phyloP scores from a whole-genome alignment of 23 tunicate genomes.

The Phallusia fumigata region DNA sequence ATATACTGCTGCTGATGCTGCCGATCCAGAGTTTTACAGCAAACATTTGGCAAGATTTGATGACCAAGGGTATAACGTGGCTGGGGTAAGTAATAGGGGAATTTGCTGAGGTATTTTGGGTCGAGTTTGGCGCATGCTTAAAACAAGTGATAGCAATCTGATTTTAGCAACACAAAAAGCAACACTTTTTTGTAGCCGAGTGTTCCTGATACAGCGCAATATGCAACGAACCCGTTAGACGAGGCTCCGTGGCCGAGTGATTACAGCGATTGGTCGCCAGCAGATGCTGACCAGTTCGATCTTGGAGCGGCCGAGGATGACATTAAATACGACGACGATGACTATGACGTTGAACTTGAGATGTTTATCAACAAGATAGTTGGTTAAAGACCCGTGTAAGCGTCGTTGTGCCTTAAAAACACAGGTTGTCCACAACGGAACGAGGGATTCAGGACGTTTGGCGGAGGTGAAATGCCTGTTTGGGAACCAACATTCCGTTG shows the following conservation, averaged over 20 bases:
- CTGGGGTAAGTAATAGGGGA: not conserved
- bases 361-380: conserved; percentile 20
- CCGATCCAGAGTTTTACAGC: conserved; percentile 67
- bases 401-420: too few relatives aligned
- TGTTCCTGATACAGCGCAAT: not conserved
- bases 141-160: too few relatives aligned
- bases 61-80: not conserved
- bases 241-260: not conserved
- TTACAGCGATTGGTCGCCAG: conserved; percentile 34
- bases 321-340: conserved; percentile 19
- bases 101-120: too few relatives aligned
- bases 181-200: not conserved
- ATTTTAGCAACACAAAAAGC: too few relatives aligned
- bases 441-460: too few relatives aligned
- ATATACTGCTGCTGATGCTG: conserved; percentile 87
- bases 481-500: too few relatives aligned
- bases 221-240: not conserved
- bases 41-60: conserved; percentile 41
- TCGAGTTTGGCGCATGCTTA: too few relatives aligned
- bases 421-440: too few relatives aligned
- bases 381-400: too few relatives aligned
- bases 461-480: too few relatives aligned
- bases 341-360: conserved; percentile 51
- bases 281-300: conserved; percentile 34
- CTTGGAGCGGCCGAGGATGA: conserved; percentile 21